Percentiles rank a stretch among this genome's conserved stretches.
Evolutionary conservation across 2,888 invertebrate genomes (phyloP).

Genomic region (Philereme transversata): DNA sequence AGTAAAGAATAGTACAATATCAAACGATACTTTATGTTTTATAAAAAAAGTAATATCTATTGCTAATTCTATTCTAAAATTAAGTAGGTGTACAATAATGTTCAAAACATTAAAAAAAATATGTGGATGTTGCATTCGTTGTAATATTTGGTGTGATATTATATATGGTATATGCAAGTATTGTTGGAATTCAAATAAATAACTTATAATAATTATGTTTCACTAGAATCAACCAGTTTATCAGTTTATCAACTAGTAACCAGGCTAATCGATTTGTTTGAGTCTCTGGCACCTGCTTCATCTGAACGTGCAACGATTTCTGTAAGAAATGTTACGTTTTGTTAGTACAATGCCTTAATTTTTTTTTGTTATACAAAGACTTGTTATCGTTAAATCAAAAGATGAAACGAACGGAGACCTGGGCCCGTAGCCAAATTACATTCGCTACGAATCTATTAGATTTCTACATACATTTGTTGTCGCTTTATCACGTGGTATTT

Average conservation of each 20-base stretch:
- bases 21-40: constrained; percentile 9
- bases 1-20: constrained; percentile 4
- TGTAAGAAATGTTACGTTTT: not conserved
- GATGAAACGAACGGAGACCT: constrained; percentile 1
- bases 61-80: constrained; percentile 20
- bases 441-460: too few species aligned
- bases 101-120: constrained; percentile 19
- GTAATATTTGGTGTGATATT: constrained; percentile 32
- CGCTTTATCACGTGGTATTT: too few species aligned
- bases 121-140: constrained; percentile 38
- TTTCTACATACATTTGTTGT: too few species aligned
- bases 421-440: too few species aligned
- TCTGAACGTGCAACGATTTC: constrained; percentile 4
- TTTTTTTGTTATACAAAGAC: not conserved
- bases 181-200: too few species aligned
- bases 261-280: constrained; percentile 1
- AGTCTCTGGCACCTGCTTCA: not conserved
- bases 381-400: not conserved
- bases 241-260: not conserved
- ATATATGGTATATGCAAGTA: constrained; percentile 5
- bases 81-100: constrained; percentile 18
- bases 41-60: constrained; percentile 8
- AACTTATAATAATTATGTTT: too few species aligned
- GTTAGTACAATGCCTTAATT: not conserved
- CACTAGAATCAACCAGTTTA: too few species aligned